Percentiles rank a stretch among this genome's conserved stretches.
Evolutionary conservation across 1,140 invertebrate genomes (phyloP).

Genomic region (Vanessa tameamea): DNA sequence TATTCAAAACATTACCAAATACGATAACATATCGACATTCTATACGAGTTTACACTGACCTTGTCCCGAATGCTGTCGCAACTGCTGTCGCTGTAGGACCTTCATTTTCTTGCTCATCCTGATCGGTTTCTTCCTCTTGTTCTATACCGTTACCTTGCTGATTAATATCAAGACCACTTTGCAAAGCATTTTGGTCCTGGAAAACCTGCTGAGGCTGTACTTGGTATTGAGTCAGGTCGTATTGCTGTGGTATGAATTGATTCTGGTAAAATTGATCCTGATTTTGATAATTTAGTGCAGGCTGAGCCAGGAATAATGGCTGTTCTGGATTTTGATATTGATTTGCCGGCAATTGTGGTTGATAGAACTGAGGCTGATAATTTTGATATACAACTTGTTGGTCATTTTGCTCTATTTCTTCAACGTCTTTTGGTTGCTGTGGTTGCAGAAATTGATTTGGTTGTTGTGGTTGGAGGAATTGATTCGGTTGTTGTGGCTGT

Average conservation of each 20-base stretch:
- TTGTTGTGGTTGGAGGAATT: constrained; percentile 38
- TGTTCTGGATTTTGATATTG: constrained; percentile 46
- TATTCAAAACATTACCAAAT: constrained; percentile 40
- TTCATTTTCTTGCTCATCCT: constrained; percentile 49
- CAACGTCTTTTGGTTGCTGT: constrained; percentile 37
- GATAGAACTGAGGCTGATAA: constrained; percentile 44
- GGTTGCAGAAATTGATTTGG: constrained; percentile 36
- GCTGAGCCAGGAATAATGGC: constrained; percentile 39
- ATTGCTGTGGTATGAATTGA: constrained; percentile 42
- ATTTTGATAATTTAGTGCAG: constrained; percentile 45
- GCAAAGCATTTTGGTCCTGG: constrained; percentile 61
- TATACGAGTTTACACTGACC: constrained; percentile 49
- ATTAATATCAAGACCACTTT: constrained; percentile 68
- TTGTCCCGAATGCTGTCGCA: constrained; percentile 70
- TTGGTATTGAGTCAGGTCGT: constrained; percentile 37
- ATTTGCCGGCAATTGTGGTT: constrained; percentile 43
- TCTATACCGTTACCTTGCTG: constrained; percentile 66
- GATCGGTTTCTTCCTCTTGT: constrained; percentile 49
- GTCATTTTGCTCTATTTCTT: constrained; percentile 40
- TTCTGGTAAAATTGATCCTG: constrained; percentile 49
- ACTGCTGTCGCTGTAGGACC: constrained; percentile 58
- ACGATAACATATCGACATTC: constrained; percentile 42
- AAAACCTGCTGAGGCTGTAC: constrained; percentile 23
- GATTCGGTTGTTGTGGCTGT: constrained; percentile 46
- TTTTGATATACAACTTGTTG: constrained; percentile 42